phyloP scores from a whole-genome alignment of 1,140 invertebrate species.

The Spodoptera frugiperda region DNA sequence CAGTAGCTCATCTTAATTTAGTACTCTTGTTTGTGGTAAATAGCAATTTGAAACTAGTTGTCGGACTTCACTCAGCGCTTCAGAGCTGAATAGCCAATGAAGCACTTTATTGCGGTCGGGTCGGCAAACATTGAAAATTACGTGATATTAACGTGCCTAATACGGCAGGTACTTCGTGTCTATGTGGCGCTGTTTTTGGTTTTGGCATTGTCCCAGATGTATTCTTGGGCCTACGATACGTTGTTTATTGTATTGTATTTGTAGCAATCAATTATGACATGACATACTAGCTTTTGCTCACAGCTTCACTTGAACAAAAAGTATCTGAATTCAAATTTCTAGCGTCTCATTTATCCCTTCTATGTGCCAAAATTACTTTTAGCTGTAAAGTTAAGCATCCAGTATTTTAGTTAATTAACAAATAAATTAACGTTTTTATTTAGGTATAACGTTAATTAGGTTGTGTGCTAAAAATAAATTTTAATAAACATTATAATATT shows the following conservation, averaged over 20 bases:
- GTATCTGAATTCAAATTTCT: too few relatives aligned
- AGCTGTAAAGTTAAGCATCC: too few relatives aligned
- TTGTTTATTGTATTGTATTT: constrained; percentile 10
- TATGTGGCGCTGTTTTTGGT: neutral
- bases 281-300: neutral
- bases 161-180: constrained; percentile 20
- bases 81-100: constrained; percentile 71
- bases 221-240: constrained; percentile 9
- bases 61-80: constrained; percentile 65
- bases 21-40: constrained; percentile 81
- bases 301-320: neutral
- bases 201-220: constrained; percentile 2
- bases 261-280: neutral
- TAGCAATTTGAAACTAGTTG: constrained; percentile 79
- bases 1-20: constrained; percentile 80
- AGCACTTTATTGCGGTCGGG: constrained; percentile 53
- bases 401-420: too few relatives aligned
- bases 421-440: too few relatives aligned
- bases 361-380: too few relatives aligned
- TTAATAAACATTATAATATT: too few relatives aligned
- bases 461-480: too few relatives aligned
- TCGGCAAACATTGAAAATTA: constrained; percentile 45
- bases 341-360: too few relatives aligned
- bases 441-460: too few relatives aligned
- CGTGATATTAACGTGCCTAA: constrained; percentile 34